Percentiles rank a stretch among this genome's conserved stretches.
These are phyloP conservation scores for Characodon lateralis DNA, from an alignment of 2,797 vertebrate genomes.

Conservation along the genomic window DNA sequence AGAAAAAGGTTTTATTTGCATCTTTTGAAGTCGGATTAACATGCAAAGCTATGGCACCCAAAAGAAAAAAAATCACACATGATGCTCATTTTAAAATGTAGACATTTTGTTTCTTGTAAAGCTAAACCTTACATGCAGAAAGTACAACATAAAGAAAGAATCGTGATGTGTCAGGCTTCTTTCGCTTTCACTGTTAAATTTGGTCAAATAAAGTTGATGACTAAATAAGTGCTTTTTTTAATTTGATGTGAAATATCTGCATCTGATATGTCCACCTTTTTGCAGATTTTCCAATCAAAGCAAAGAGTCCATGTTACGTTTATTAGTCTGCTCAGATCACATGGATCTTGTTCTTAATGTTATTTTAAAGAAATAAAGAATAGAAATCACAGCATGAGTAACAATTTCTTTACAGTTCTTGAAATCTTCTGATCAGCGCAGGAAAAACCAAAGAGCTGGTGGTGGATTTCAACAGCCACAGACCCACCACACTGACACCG, in stretches of 20 bases:
- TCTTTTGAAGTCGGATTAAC: background rate
- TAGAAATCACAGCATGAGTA: background rate
- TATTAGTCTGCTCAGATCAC: background rate
- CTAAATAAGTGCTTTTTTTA: background rate
- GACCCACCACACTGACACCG: too few species aligned
- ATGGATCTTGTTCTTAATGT: background rate
- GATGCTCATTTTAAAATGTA: background rate
- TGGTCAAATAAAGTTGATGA: background rate
- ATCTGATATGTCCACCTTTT: background rate
- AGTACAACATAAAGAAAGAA: too few species aligned
- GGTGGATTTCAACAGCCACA: too few species aligned
- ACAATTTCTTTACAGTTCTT: too few species aligned
- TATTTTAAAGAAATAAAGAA: background rate
- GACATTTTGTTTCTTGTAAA: background rate
- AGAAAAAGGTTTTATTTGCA: background rate
- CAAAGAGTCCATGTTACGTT: background rate
- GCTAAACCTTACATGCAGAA: background rate
- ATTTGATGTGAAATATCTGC: background rate
- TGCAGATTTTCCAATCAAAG: background rate
- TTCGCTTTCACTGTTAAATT: background rate
- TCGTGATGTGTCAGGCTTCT: background rate
- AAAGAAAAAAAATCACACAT: background rate
- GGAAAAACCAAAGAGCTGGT: too few species aligned
- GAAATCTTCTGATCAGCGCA: too few species aligned
- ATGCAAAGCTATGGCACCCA: background rate